Conservation (phyloP, 1,140 invertebrate species). For the Drosophila gunungcola region DNA sequence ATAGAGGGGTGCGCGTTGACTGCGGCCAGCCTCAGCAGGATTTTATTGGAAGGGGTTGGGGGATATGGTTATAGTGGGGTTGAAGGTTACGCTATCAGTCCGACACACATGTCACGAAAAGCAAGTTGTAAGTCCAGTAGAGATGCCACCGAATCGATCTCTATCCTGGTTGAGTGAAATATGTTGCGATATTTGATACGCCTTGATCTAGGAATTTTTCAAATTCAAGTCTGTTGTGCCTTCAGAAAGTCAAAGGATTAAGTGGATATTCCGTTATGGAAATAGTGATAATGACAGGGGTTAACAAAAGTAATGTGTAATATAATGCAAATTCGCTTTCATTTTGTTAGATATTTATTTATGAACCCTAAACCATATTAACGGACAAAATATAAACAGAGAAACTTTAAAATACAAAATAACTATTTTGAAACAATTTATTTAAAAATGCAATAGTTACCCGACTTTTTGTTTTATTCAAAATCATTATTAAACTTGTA, state of each 20-base stretch:
- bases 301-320: too few relatives aligned
- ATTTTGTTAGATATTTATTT: neutral
- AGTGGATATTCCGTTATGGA: conserved; percentile 4
- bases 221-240: conserved; percentile 6
- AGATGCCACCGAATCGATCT: conserved; percentile 31
- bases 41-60: conserved; percentile 13
- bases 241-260: conserved; percentile 14
- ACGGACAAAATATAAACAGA: neutral
- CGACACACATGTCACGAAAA: conserved; percentile 80
- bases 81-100: conserved; percentile 75
- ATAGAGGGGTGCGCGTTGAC: conserved; percentile 59
- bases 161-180: conserved; percentile 20
- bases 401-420: neutral
- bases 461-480: too few relatives aligned
- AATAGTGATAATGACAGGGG: conserved; percentile 5
- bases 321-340: neutral
- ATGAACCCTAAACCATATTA: too few relatives aligned
- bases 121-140: conserved; percentile 5
- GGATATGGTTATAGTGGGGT: conserved; percentile 3
- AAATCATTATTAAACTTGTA: conserved; percentile 4
- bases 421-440: neutral
- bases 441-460: neutral
- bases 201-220: neutral
- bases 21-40: conserved; percentile 68
- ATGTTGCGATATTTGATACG: conserved; percentile 57